These are phyloP conservation scores for Pipa parva DNA, from an alignment of 2,113 vertebrate genomes.

Conservation along the genomic window DNA sequence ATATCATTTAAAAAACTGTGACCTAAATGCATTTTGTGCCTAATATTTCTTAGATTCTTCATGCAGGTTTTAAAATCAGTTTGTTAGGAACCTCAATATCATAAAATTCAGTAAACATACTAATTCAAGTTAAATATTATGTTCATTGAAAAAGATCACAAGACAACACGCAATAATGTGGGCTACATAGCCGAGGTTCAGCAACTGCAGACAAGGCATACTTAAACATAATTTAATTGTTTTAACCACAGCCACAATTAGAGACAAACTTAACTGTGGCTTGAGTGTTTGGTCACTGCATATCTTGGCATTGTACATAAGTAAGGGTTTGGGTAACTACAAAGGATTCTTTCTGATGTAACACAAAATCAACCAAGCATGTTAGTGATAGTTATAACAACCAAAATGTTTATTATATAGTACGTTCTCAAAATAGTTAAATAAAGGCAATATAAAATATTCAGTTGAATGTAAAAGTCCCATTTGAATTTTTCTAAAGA, in stretches of 20 bases:
- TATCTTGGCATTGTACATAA: conserved; percentile 55
- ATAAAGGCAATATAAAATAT: too few species aligned
- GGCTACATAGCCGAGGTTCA: conserved; percentile 48
- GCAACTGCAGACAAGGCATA: conserved; percentile 45
- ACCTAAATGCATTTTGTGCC: too few species aligned
- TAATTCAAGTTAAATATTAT: conserved; percentile 32
- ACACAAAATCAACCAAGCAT: conserved; percentile 47
- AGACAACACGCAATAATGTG: conserved; percentile 53
- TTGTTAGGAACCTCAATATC: too few species aligned
- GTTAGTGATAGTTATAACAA: conserved; percentile 33
- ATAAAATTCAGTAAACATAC: too few species aligned
- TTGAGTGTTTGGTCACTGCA: conserved; percentile 49
- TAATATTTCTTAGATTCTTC: too few species aligned
- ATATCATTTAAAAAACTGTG: too few species aligned
- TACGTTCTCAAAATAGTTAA: too few species aligned
- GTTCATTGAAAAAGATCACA: conserved; percentile 43
- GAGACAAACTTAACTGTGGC: conserved; percentile 49
- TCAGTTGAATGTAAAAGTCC: too few species aligned
- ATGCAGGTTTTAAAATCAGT: too few species aligned
- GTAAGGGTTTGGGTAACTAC: conserved; percentile 54
- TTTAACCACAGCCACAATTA: conserved; percentile 56
- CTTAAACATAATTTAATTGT: conserved; percentile 48
- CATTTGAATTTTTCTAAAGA: too few species aligned
- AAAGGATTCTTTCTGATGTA: conserved; percentile 51
- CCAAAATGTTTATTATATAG: background rate